Conservation (phyloP, 2,113 vertebrate species). For the Terrapene triunguis region DNA sequence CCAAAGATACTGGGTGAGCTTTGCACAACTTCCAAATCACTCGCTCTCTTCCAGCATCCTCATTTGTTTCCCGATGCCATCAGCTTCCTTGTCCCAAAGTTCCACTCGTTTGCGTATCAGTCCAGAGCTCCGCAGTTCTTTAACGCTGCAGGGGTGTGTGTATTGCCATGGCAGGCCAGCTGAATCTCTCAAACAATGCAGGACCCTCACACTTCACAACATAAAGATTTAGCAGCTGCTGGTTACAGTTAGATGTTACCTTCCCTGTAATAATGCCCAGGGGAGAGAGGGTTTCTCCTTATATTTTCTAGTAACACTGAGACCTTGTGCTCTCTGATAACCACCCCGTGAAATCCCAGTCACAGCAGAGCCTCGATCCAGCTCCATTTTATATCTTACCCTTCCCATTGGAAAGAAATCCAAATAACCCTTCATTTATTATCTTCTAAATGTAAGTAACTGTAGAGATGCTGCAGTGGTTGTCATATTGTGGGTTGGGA, state of each 20-base stretch:
- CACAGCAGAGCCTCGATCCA: background rate
- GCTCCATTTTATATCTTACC: background rate
- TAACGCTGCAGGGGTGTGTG: background rate
- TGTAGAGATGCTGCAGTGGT: background rate
- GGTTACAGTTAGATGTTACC: background rate
- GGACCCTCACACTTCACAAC: background rate
- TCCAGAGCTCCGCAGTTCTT: no score
- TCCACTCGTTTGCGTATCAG: no score
- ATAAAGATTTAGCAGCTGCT: background rate
- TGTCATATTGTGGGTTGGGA: no score
- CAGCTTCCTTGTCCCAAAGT: background rate
- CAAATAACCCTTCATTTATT: no score
- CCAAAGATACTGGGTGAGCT: background rate
- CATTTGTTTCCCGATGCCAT: background rate
- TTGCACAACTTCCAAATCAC: background rate
- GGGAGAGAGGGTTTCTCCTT: background rate
- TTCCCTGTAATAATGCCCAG: background rate
- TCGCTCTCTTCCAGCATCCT: background rate
- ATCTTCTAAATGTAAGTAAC: background rate
- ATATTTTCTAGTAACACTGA: background rate
- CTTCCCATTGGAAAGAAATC: background rate
- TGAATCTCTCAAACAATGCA: background rate
- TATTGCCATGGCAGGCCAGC: background rate
- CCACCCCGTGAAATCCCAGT: background rate
- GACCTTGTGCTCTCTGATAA: background rate